Base-by-base conservation (phyloP, 2,113 vertebrate genomes). In the Panthera tigris region DNA sequence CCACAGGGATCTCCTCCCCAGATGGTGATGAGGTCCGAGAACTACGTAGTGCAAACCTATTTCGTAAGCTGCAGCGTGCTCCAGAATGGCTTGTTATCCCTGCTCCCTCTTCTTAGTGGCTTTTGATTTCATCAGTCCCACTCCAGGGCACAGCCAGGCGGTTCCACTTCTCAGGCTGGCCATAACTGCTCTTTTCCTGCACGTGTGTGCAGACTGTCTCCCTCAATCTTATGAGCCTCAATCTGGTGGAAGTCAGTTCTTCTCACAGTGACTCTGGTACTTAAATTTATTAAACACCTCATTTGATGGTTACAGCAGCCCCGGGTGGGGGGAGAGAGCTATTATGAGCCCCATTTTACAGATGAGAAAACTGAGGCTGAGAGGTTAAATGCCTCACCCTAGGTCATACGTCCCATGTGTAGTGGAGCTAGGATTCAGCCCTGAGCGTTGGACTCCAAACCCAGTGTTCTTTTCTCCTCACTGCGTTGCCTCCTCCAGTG, bases 221-320 rank as follows among this genome's bases (percentile, higher is more conserved):
- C 52, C 45, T 45, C 23, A 8, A 79, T 92, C 41, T 33, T 45
- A 39, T 29, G 50, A 63, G n/a, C 71, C 5, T 3, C 76, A 45
- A 69, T 29, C 7, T 29, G 25, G 21, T 50, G 55, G 81, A 74
- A 52, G 76, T 80, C 78, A 39, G 1, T 57, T 86, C 95, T 94
- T 85, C 78, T 94, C 55, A 45, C 16, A 16, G 91, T 55, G 66
- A 48, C 21, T 61, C 71, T 80, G 61, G 6, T 41, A 25, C 63
- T 91, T 83, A 65, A 55, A 52, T 88, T 92, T 71, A 76, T 41
- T 69, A 93, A 89, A 94, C 13, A 50, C 50, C 33, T 95, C 41
- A 29, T 68, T 79, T 71, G 41, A 79, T 63, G 79, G 84, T 90
- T 91, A n/a, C 25, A 48, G 11, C 14, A 79, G 80, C 29, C 36